Evolutionary conservation across 2,888 invertebrate species (phyloP), one percentile per base, ranked within the genome.

Genomic region (Watsonalla cultraria): DNA sequence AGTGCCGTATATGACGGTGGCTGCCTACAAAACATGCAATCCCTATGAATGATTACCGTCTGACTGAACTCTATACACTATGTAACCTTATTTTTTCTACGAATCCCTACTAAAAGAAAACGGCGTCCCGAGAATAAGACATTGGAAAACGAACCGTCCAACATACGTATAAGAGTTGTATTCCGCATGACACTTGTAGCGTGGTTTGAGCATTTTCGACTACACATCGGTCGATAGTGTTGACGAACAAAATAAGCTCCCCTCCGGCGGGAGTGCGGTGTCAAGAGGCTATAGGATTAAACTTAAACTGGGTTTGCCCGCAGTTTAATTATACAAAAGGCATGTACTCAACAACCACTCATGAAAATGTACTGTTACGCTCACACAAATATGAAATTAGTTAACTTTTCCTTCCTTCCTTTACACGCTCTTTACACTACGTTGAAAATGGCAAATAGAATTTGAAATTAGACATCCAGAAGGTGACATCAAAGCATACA

Each of bases 231-330:
- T 89, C 87, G 86, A 89, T 84, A 88, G 86, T 85, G 87, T 88
- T 87, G 87, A 86, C 86, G 86, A 85, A 89, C 87, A 86, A 87
- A 89, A 90, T 90, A 90, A 88, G 84, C 87, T 86, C 82, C 85
- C 85, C 84, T 78, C 71, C 65, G 76, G 80, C 74, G 80, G 79
- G 80, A 82, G 86, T 80, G 85, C 78, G 86, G 86, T 87, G 89
- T 90, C 90, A 90, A 90, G 89, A 89, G 88, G 90, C 87, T 88
- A 87, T 85, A 87, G 87, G 89, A 90, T 90, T 90, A 88, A 89
- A 90, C 89, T 89, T 86, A 86, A 87, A 90, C 87, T 85, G 82
- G 86, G 85, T 87, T 87, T 84, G 82, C 82, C 87, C 83, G 78
- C 84, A 86, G 84, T 87, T 89, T 87, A 90, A 89, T 90, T 89